Base-by-base conservation (phyloP, 2,113 vertebrate genomes). In the Toxotes chatareus region DNA sequence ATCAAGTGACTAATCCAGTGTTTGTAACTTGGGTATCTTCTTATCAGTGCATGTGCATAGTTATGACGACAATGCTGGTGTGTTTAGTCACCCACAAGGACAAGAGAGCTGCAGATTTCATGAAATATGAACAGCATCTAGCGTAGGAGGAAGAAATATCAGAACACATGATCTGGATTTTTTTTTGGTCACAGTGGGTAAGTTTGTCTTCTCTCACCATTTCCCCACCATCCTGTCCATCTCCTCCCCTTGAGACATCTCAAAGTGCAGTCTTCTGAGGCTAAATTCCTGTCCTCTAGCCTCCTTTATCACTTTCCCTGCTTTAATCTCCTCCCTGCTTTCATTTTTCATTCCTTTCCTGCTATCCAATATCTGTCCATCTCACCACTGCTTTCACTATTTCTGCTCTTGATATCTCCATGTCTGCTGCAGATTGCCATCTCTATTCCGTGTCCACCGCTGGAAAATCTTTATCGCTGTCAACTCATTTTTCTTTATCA, bases 311-410 rank as follows among this genome's bases (percentile, higher is more conserved):
- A 70, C 6, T 49, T 14, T 56, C 66, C 7, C 21, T 0, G 1
- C 62, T 76, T 89, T 86, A 68, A 86, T 86, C 85, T 73, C 38
- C 51, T 63, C 46, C 42, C 55, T 46, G 42, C 83, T 36, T 63
- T 23, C 31, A 53, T 80, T 90, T 89, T 82, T 80, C 72, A 66
- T 75, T 47, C 61, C 62, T 23, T 34, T 72, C 56, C 80, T 74
- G 67, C 38, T 9, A 2, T 38, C 34, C n/a, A 47, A 51, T 63
- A 76, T 88, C 79, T 80, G 6, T 42, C 65, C 66, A 81, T 88
- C 80, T 82, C 57, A 13, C 49, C 16, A 14, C 47, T 36, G 49
- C 71, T 68, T 51, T 71, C 74, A 42, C 57, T 2, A 42, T 76
- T 72, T 83, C 57, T 76, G 31, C 47, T 71, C 21, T 62, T 17